phyloP scores from a whole-genome alignment of 2,888 invertebrate species.

The Oscheius sp. region DNA sequence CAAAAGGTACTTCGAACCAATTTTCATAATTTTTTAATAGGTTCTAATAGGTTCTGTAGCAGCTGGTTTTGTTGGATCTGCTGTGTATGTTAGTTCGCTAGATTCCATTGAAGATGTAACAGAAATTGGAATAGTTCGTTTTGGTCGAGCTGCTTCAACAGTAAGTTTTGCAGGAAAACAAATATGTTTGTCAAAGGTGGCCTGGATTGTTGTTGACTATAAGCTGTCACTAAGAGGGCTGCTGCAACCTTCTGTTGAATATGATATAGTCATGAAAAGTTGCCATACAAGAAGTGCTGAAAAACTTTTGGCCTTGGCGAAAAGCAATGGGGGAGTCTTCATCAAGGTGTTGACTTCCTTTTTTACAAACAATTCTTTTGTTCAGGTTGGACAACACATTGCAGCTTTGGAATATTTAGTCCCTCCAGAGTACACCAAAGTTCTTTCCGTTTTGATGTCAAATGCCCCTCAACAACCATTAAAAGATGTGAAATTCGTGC shows the following conservation, averaged over 20 bases:
- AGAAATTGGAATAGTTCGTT: constrained; percentile 82
- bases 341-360: constrained; percentile 79
- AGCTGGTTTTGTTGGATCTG: not conserved
- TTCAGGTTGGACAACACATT: constrained; percentile 82
- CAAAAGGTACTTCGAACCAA: not conserved
- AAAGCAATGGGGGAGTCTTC: constrained; percentile 91
- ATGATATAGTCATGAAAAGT: constrained; percentile 65
- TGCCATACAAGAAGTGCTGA: constrained; percentile 87
- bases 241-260: constrained; percentile 46
- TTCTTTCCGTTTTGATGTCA: constrained; percentile 88
- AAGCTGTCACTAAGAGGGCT: constrained; percentile 45
- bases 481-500: constrained; percentile 84
- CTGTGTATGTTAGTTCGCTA: not conserved
- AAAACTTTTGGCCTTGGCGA: constrained; percentile 85
- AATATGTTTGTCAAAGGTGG: constrained; percentile 29
- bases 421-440: constrained; percentile 89
- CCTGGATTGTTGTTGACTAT: constrained; percentile 52
- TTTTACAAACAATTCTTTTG: not conserved
- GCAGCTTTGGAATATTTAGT: constrained; percentile 93
- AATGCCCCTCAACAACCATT: constrained; percentile 88
- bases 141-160: constrained; percentile 85
- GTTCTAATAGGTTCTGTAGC: not conserved
- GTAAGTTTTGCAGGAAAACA: constrained; percentile 70
- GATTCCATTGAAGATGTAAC: constrained; percentile 13
- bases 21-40: not conserved